phyloP scores from a whole-genome alignment of 2,113 vertebrate species.

The Syrrhaptes paradoxus region DNA sequence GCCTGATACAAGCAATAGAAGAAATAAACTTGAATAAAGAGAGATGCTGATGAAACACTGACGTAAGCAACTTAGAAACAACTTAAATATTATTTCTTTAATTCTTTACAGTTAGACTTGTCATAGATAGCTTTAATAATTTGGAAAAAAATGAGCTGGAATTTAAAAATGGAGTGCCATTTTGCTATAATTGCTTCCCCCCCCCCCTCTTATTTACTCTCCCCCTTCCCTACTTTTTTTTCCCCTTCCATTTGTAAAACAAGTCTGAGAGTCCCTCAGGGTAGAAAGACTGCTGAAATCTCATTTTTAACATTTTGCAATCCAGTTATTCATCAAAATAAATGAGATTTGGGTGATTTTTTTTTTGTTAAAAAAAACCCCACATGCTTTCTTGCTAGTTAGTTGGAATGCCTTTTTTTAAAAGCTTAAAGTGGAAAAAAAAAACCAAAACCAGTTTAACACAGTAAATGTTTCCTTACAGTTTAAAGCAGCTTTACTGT shows the following conservation, averaged over 20 bases:
- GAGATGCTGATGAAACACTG: not conserved
- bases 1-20: not conserved
- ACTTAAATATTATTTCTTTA: not conserved
- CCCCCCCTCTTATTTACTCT: not conserved
- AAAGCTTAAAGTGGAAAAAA: not conserved
- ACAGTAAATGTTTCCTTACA: not conserved
- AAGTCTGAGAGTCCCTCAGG: not conserved
- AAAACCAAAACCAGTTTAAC: not conserved
- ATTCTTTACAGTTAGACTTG: not conserved
- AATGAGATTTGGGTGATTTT: not conserved
- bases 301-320: not conserved
- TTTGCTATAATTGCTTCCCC: not conserved
- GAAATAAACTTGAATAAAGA: not conserved
- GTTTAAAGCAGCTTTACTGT: not conserved
- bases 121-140: not conserved
- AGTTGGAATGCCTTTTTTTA: not conserved
- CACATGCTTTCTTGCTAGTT: not conserved
- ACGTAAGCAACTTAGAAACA: not conserved
- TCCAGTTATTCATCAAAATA: not conserved
- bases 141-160: not conserved
- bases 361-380: too few relatives aligned
- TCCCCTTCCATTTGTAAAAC: not conserved
- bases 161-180: not conserved
- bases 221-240: not conserved
- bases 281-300: not conserved